Percentiles rank a stretch among this genome's conserved stretches.
Evolutionary conservation across 2,888 invertebrate species (phyloP).

Genomic region (Epinotia demarniana): DNA sequence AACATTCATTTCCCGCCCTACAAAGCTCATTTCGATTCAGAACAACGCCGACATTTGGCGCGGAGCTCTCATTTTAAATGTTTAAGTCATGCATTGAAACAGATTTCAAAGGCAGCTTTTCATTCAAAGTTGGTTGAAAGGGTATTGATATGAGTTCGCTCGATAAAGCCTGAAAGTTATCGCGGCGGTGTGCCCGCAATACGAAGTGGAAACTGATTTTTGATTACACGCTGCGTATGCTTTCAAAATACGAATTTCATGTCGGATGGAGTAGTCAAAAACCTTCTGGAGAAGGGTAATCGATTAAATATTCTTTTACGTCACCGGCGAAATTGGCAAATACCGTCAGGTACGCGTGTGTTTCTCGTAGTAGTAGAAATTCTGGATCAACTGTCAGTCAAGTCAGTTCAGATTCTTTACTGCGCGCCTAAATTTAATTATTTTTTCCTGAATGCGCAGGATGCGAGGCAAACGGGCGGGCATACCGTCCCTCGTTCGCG

Average conservation of each 20-base stretch:
- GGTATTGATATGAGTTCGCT: conserved; percentile 44
- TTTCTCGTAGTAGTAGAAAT: too few relatives aligned
- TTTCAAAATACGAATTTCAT: conserved; percentile 19
- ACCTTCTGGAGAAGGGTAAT: not conserved
- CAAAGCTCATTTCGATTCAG: conserved; percentile 11
- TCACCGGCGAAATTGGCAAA: too few relatives aligned
- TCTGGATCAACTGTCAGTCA: too few relatives aligned
- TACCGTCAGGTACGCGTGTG: too few relatives aligned
- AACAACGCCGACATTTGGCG: conserved; percentile 21
- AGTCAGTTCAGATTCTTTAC: too few relatives aligned
- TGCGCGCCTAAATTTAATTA: too few relatives aligned
- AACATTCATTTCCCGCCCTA: not conserved
- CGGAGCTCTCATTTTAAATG: conserved; percentile 25
- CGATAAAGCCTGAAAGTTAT: conserved; percentile 41
- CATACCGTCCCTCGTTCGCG: too few relatives aligned
- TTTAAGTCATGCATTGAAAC: conserved; percentile 38
- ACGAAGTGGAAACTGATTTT: conserved; percentile 32
- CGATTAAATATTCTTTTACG: too few relatives aligned
- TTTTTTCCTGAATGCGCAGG: too few relatives aligned
- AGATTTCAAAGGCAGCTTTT: conserved; percentile 42
- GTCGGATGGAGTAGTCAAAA: conserved; percentile 23
- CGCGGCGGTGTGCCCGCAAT: conserved; percentile 28
- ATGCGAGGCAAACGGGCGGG: too few relatives aligned
- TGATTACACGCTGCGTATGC: conserved; percentile 32
- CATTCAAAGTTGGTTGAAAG: conserved; percentile 43